Evolutionary conservation across 2,113 vertebrate species (phyloP), one percentile per base, ranked within the genome.

Genomic region (Ariopsis seemanni): DNA sequence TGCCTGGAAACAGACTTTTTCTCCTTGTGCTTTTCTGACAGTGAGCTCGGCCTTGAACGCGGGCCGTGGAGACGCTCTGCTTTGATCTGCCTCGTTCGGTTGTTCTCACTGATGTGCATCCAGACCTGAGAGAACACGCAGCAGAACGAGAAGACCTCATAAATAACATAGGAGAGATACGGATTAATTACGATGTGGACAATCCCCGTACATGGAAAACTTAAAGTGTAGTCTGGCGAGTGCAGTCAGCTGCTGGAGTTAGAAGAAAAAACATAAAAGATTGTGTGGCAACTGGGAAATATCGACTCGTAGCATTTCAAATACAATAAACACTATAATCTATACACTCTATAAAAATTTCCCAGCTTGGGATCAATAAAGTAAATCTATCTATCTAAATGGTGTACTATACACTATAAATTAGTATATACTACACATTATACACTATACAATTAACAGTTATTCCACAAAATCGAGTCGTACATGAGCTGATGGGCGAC

Each of bases 1-100:
- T 90, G 90, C 90, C 87, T 87, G 85, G 90, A 85, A 90, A 90
- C 90, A 90, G 89, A 20, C 58, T 78, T 53, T 52, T 42, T 86
- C 77, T 78, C n/a, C 75, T 53, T 78, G 84, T 83, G n/a, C 83
- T 88, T 18, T 65, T 86, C 65, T 87, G 30, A 57, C 7, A 20
- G 12, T 75, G 27, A 74, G 62, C 5, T 86, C 6, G 63, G 30
- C 80, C 69, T 86, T 88, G 82, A 82, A 84, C 30, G 2, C 22
- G 71, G 50, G 48, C 50, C 50, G 8, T n/a, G 5, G 48, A 78
- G 71, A 83, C 15, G 25, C 58, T 87, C 5, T 22, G 48, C 8
- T 15, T 50, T 42, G 30, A 52, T 67, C 50, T 22, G 87, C 75
- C 18, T 88, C 17, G 17, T 42, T 62, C 69, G 34, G 25, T 8